A percentile compares a stretch with the other conserved stretches of the same genome.
Evolutionary conservation across 2,113 vertebrate species (phyloP).

Genomic region (Peromyscus californicus): DNA sequence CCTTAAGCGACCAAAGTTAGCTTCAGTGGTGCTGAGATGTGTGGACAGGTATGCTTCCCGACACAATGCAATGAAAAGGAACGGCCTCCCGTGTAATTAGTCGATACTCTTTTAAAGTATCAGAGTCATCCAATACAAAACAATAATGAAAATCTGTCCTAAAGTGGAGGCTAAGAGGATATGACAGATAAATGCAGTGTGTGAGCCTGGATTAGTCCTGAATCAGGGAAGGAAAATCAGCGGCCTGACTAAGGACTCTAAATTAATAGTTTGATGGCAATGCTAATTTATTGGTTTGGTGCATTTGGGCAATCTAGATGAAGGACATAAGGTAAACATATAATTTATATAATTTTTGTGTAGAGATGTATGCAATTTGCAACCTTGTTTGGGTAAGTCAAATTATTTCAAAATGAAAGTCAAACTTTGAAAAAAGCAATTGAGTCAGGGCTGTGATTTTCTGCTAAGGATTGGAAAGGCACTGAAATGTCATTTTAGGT

Average conservation of each 20-base stretch:
- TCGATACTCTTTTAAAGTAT: not conserved
- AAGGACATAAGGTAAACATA: not conserved
- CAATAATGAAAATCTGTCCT: not conserved
- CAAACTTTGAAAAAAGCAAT: not conserved
- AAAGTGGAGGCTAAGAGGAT: not conserved
- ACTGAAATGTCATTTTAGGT: not conserved
- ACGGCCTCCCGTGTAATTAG: not conserved
- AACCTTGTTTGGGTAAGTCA: not conserved
- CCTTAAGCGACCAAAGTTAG: not conserved
- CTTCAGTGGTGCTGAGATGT: not conserved
- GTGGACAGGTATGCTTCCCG: not conserved
- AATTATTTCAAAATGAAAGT: conserved; percentile 41
- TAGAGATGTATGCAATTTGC: not conserved
- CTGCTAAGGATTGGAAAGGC: not conserved
- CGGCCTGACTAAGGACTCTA: not conserved
- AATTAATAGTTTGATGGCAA: not conserved
- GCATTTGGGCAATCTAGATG: not conserved
- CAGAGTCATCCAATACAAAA: conserved; percentile 4
- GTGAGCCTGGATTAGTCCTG: not conserved
- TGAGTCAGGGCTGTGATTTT: not conserved
- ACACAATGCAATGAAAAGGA: not conserved
- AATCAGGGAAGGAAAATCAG: not conserved
- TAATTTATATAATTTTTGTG: not conserved
- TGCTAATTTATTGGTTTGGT: conserved; percentile 13
- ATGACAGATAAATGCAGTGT: not conserved